Percentiles rank a stretch among this genome's conserved stretches.
Conservation (phyloP, 2,797 vertebrate genomes). For the Xyrichtys novacula region DNA sequence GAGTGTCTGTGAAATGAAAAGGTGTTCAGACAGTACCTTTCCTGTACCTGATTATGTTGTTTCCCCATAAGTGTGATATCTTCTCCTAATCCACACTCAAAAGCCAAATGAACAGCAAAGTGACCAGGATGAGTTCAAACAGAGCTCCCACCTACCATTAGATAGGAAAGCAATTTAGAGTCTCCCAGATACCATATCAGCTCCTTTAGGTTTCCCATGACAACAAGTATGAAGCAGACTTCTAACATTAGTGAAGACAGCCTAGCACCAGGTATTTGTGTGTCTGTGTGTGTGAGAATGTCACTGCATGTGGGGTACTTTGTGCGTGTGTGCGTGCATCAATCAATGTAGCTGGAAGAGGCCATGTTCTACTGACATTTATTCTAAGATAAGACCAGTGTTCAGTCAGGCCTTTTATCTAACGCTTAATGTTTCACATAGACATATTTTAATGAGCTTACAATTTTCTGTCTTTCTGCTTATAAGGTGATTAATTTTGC, state of each 20-base stretch:
- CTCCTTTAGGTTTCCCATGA: conserved; percentile 76
- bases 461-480: background rate
- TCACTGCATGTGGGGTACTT: background rate
- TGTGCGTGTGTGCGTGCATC: background rate
- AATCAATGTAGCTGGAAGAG: conserved; percentile 23
- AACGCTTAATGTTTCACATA: conserved; percentile 9
- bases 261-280: conserved; percentile 13
- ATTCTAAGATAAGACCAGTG: conserved; percentile 21
- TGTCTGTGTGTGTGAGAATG: conserved; percentile 8
- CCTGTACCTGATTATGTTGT: conserved; percentile 11
- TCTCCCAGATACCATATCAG: conserved; percentile 64
- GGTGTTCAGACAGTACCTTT: no score
- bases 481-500: conserved; percentile 23
- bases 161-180: conserved; percentile 58
- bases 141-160: conserved; percentile 51
- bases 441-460: conserved; percentile 16
- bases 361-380: conserved; percentile 30
- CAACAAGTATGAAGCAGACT: conserved; percentile 65
- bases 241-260: conserved; percentile 56
- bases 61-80: background rate
- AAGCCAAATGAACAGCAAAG: conserved; percentile 7
- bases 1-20: no score
- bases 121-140: conserved; percentile 47
- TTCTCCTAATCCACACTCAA: background rate
- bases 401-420: background rate